A percentile compares a stretch with the other conserved stretches of the same genome.
phyloP scores from a whole-genome alignment of 2,797 vertebrate genomes.

The Chelon auratus region DNA sequence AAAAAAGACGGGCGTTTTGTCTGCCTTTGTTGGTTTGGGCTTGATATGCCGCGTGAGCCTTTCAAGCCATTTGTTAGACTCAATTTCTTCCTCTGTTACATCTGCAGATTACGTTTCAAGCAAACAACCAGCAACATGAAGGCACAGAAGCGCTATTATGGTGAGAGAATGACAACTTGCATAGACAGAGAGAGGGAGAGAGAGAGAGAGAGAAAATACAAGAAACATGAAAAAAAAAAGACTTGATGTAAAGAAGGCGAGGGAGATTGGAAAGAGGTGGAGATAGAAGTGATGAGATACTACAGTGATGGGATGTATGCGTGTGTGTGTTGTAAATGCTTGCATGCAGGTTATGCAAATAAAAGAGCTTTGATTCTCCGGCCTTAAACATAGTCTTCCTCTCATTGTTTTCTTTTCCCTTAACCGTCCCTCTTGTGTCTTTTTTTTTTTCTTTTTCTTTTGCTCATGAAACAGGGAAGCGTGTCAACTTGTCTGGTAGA shows the following conservation, averaged over 20 bases:
- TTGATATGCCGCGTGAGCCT: slow-evolving; percentile 82
- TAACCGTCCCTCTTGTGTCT: slow-evolving; percentile 14
- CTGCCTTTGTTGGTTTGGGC: slow-evolving; percentile 80
- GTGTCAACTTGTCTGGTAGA: slow-evolving; percentile 8
- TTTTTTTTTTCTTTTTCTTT: slow-evolving; percentile 3
- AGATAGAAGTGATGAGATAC: slow-evolving; percentile 67
- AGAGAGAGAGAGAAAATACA: slow-evolving; percentile 50
- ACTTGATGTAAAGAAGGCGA: slow-evolving; percentile 66
- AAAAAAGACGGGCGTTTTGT: slow-evolving; percentile 79
- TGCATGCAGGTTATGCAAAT: slow-evolving; percentile 75
- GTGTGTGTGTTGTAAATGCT: slow-evolving; percentile 63
- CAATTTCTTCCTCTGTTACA: slow-evolving; percentile 84
- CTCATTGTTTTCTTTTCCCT: slow-evolving; percentile 50
- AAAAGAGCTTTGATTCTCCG: slow-evolving; percentile 59
- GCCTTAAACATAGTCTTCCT: slow-evolving; percentile 56
- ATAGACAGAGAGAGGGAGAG: slow-evolving; percentile 51
- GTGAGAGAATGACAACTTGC: slow-evolving; percentile 76
- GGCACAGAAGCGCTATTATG: slow-evolving; percentile 73
- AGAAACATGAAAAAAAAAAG: slow-evolving; percentile 41
- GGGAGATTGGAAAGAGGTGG: slow-evolving; percentile 71
- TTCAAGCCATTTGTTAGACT: slow-evolving; percentile 86
- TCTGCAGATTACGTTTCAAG: slow-evolving; percentile 83
- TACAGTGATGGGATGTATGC: slow-evolving; percentile 63
- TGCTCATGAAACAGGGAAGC: slow-evolving; percentile 10
- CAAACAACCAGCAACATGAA: slow-evolving; percentile 79